Evolutionary conservation across 2,113 vertebrate species (phyloP), one percentile per base, ranked within the genome.

Genomic region (Prietella phreatophila): DNA sequence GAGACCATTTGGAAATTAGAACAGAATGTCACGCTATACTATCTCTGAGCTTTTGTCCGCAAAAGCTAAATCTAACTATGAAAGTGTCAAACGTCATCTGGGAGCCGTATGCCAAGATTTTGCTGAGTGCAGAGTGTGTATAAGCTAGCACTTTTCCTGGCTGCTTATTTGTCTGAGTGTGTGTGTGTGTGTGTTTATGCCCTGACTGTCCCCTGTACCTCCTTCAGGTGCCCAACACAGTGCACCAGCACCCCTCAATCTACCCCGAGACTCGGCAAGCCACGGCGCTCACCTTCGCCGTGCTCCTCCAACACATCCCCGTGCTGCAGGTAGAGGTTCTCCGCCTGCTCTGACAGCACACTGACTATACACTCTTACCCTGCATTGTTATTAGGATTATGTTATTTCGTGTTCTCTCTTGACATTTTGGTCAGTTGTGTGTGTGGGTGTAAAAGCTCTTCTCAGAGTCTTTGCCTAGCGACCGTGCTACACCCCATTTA

Each of bases 291-390:
- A 99, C 98, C 93, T 99, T 99, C 94, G 98, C 98, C 92, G 97
- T 99, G 95, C 97, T 99, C 91, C 98, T 99, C 93, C 98, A 98
- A 96, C 98, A 99, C 95, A 97, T 99, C 95, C 98, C 98, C 93
- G 97, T 99, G 95, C 97, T 98, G 95, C 98, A 99, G 98, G 98
- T 99, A 95, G 94, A 94, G 90, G 94, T 53, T 85, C 50, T 83
- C 53, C n/a, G 19, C 27, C 42, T 69, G 60, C 85, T 53, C 58
- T 53, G 82, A 67, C 30, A 39, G 33, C 78, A 56, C 82, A 73
- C 47, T 82, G 61, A 65, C 11, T 30, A 76, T 67, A 83, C 81
- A 58, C 30, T 58, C n/a, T 82, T n/a, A 39, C 50, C 47, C 60
- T 67, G 78, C 50, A 82, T 55, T 58, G 22, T 25, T 87, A 60